Percentiles rank a stretch among this genome's conserved stretches.
These are phyloP conservation scores for Lithophane semibrunnea DNA, from an alignment of 2,888 invertebrate species.

Conservation along the genomic window DNA sequence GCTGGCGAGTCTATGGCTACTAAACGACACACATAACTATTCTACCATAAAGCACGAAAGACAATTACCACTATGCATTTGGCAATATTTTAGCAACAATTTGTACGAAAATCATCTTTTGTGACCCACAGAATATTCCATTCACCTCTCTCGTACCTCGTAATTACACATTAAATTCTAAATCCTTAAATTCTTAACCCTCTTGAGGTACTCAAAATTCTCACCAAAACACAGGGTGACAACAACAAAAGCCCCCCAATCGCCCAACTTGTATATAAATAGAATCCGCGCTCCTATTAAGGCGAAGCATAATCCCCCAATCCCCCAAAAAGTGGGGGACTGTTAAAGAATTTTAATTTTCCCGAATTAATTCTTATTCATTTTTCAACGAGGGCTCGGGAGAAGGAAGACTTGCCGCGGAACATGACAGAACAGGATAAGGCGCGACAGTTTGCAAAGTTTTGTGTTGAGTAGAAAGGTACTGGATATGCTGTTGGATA, in stretches of 20 bases:
- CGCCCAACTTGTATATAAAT: slow-evolving; percentile 50
- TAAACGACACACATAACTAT: background rate
- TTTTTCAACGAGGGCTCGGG: slow-evolving; percentile 73
- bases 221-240: slow-evolving; percentile 12
- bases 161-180: slow-evolving; percentile 40
- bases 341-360: slow-evolving; percentile 78
- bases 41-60: background rate
- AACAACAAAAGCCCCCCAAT: slow-evolving; percentile 46
- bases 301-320: slow-evolving; percentile 61
- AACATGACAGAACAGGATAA: slow-evolving; percentile 51
- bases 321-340: slow-evolving; percentile 64
- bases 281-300: slow-evolving; percentile 52
- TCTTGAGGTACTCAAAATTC: slow-evolving; percentile 28
- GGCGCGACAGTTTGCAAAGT: background rate
- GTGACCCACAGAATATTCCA: background rate
- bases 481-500: slow-evolving; percentile 10
- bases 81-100: background rate
- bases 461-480: background rate
- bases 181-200: slow-evolving; percentile 36
- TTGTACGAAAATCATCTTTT: background rate
- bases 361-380: slow-evolving; percentile 78
- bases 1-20: background rate
- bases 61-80: background rate
- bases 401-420: slow-evolving; percentile 49
- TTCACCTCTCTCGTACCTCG: background rate